Conservation (phyloP, 2,797 vertebrate genomes). For the Enteromius anoplus region DNA sequence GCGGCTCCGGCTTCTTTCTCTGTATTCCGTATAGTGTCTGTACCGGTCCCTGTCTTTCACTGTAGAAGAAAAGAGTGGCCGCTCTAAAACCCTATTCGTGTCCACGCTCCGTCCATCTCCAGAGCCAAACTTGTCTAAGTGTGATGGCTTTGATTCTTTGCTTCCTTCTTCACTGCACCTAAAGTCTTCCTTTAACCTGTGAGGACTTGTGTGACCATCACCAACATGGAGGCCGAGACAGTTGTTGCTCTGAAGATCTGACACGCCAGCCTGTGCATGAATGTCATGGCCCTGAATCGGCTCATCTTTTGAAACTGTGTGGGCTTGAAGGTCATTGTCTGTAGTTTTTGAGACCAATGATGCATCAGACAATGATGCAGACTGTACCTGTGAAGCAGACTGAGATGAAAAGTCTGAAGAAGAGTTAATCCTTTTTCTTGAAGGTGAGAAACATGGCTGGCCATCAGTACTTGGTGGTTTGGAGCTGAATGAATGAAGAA, state of each 20-base stretch:
- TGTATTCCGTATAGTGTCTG: slow-evolving; percentile 68
- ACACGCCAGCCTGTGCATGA: not conserved
- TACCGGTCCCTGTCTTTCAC: slow-evolving; percentile 62
- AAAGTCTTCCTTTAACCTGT: slow-evolving; percentile 40
- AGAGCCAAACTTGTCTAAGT: slow-evolving; percentile 61
- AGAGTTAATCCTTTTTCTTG: slow-evolving; percentile 28
- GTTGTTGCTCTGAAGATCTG: slow-evolving; percentile 29
- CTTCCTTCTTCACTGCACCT: slow-evolving; percentile 62
- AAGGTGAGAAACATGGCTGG: not conserved
- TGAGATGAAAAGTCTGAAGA: slow-evolving; percentile 24
- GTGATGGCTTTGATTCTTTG: slow-evolving; percentile 65
- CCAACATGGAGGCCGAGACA: not conserved
- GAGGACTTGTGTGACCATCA: slow-evolving; percentile 39
- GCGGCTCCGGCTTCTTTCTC: slow-evolving; percentile 65
- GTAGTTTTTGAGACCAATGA: slow-evolving; percentile 45
- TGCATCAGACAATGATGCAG: not conserved
- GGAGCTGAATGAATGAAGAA: slow-evolving; percentile 29
- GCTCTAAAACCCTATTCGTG: slow-evolving; percentile 58
- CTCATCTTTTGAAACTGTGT: slow-evolving; percentile 56
- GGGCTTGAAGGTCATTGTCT: slow-evolving; percentile 57
- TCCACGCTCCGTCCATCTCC: slow-evolving; percentile 63
- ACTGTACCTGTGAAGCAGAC: not conserved
- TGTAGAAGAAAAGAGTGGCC: slow-evolving; percentile 54
- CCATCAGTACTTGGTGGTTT: slow-evolving; percentile 30
- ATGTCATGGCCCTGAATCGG: slow-evolving; percentile 33